Percentiles rank a stretch among this genome's conserved stretches.
Evolutionary conservation across 2,797 vertebrate species (phyloP).

Genomic region (Molothrus ater): DNA sequence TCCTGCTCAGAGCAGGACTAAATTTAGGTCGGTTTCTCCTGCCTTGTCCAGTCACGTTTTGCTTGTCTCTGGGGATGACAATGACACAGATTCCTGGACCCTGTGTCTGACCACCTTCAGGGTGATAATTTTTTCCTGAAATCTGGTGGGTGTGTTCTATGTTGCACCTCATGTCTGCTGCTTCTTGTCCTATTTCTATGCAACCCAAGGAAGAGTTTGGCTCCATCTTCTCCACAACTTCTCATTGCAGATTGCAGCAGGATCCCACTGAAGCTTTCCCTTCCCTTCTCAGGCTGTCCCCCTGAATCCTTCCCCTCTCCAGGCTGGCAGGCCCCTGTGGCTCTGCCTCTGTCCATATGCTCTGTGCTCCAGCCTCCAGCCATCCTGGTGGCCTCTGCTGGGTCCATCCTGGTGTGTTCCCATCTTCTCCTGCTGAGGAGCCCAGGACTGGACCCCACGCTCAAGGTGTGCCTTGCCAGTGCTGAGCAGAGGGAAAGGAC

Average conservation of each 20-base stretch:
- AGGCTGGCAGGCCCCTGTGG: not conserved
- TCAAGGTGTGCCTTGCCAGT: not conserved
- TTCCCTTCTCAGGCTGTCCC: not conserved
- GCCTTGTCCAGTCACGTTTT: not conserved
- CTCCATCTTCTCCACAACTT: not conserved
- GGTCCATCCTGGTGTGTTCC: not conserved
- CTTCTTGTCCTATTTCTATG: not conserved
- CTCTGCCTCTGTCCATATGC: not conserved
- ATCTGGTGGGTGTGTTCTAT: rapidly evolving
- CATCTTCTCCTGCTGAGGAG: not conserved
- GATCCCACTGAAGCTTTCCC: not conserved
- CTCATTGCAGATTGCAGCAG: not conserved
- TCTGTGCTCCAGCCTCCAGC: not conserved
- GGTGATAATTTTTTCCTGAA: not conserved
- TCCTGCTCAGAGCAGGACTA: not conserved
- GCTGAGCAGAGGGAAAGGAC: not conserved
- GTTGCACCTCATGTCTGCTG: not conserved
- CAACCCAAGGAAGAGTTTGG: not conserved
- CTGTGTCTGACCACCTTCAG: not conserved
- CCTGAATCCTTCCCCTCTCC: not conserved
- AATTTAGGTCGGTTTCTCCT: not conserved
- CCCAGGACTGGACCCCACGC: not conserved
- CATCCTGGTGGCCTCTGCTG: not conserved
- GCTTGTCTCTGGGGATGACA: not conserved
- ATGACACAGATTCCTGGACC: not conserved